Percentiles rank a stretch among this genome's conserved stretches.
These are phyloP conservation scores for Acanthurus leucopareius DNA, from an alignment of 2,797 vertebrate species.

Conservation along the genomic window DNA sequence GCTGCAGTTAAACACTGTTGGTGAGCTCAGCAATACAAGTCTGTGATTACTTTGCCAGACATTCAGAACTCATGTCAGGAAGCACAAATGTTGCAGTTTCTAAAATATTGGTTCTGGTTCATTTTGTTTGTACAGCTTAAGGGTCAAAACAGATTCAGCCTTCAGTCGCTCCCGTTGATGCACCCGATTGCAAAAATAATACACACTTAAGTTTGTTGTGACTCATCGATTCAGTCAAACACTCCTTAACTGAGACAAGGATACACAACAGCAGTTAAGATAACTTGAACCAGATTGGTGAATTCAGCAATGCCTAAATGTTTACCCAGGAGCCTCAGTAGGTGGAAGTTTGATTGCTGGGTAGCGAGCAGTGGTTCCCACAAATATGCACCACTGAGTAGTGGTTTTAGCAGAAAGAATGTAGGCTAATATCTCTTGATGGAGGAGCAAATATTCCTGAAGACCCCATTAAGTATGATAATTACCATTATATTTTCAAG, in stretches of 20 bases:
- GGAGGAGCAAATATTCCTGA: background rate
- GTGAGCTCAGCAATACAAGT: constrained; percentile 26
- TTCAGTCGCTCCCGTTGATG: constrained; percentile 7
- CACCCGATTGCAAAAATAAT: constrained; percentile 6
- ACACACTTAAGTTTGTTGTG: background rate
- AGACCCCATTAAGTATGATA: background rate
- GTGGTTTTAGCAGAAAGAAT: constrained; percentile 3
- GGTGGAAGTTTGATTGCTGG: constrained; percentile 6
- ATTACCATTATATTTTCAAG: background rate
- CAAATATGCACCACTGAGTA: constrained; percentile 24
- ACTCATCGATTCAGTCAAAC: background rate
- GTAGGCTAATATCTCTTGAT: no score
- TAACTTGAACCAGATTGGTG: constrained; percentile 7
- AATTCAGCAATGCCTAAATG: constrained; percentile 17
- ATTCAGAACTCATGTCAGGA: constrained; percentile 27
- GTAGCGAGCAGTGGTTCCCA: background rate
- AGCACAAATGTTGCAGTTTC: constrained; percentile 15
- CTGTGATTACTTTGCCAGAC: constrained; percentile 62
- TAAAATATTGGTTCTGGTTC: constrained; percentile 25
- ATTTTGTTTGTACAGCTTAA: constrained; percentile 5
- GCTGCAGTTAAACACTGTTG: constrained; percentile 43
- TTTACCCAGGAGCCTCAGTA: constrained; percentile 4
- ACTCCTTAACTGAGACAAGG: background rate
- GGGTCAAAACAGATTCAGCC: constrained; percentile 13
- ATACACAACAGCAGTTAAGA: background rate